Evolutionary conservation across 2,888 invertebrate genomes (phyloP).

Genomic region (Stenchaetothrips biformis): DNA sequence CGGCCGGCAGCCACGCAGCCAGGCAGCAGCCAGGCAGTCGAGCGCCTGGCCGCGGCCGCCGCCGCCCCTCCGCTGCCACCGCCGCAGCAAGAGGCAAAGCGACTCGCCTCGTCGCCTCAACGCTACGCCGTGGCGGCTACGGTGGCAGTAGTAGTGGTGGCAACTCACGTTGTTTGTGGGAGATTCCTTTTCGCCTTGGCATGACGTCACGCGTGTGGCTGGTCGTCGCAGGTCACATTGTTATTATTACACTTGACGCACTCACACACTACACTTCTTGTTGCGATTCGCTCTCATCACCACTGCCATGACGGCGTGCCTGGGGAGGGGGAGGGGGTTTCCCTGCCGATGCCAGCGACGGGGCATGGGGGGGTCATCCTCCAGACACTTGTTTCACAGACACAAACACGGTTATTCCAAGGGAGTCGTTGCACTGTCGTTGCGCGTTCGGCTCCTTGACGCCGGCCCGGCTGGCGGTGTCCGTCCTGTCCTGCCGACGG

Average conservation of each 20-base stretch:
- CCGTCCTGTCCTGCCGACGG: too few relatives aligned
- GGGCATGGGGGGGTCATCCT: background rate
- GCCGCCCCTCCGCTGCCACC: constrained; percentile 46
- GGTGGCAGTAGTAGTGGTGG: too few relatives aligned
- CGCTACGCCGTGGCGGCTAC: too few relatives aligned
- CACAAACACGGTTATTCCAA: background rate
- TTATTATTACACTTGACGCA: background rate
- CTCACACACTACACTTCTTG: background rate
- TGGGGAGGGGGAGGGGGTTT: background rate
- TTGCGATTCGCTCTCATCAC: background rate
- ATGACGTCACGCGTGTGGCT: constrained; percentile 4
- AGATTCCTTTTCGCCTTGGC: constrained; percentile 22
- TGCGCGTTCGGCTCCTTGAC: background rate
- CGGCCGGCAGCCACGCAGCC: constrained; percentile 45
- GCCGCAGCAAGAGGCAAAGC: constrained; percentile 45
- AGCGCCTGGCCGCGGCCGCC: constrained; percentile 52
- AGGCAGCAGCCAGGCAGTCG: constrained; percentile 47
- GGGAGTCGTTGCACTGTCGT: background rate
- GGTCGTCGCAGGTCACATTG: background rate
- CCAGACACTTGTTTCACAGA: constrained; percentile 12
- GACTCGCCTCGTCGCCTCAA: too few relatives aligned
- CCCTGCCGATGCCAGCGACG: background rate
- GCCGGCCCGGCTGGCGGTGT: background rate
- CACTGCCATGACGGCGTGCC: background rate
- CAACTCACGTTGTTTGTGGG: constrained; percentile 13